Evolutionary conservation across 1,140 invertebrate genomes (phyloP).

Genomic region (Drosophila sp.): DNA sequence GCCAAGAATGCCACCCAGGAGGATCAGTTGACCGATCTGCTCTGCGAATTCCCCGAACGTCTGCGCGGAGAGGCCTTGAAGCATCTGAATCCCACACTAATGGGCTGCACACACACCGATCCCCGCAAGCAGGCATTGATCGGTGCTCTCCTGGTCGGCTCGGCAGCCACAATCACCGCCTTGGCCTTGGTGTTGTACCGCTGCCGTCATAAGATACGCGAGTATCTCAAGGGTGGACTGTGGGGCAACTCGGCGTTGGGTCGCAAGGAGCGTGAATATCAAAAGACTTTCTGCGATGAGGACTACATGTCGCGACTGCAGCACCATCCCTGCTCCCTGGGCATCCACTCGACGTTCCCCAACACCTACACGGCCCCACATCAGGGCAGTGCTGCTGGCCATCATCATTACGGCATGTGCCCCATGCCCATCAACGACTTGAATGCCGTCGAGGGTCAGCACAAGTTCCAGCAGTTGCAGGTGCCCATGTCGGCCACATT

Average conservation of each 20-base stretch:
- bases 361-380: constrained; percentile 85
- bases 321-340: constrained; percentile 86
- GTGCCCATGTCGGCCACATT: constrained; percentile 73
- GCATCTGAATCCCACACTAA: constrained; percentile 89
- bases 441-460: constrained; percentile 59
- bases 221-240: constrained; percentile 91
- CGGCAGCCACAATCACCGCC: constrained; percentile 88
- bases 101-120: constrained; percentile 91
- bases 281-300: constrained; percentile 94
- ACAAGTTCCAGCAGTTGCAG: constrained; percentile 81
- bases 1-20: constrained; percentile 88
- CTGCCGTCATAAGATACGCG: constrained; percentile 91
- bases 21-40: constrained; percentile 85
- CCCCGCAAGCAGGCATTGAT: constrained; percentile 91
- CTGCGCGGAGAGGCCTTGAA: constrained; percentile 89
- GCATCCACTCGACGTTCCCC: constrained; percentile 86
- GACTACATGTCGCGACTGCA: constrained; percentile 90
- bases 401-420: constrained; percentile 90
- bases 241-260: constrained; percentile 91
- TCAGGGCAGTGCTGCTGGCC: constrained; percentile 74
- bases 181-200: constrained; percentile 91
- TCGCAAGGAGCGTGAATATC: constrained; percentile 93
- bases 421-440: constrained; percentile 74
- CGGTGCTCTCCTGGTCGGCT: constrained; percentile 89
- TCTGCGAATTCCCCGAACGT: constrained; percentile 90